Evolutionary conservation across 2,113 vertebrate species (phyloP), one percentile per base, ranked within the genome.

Genomic region (Indicator maculatus): DNA sequence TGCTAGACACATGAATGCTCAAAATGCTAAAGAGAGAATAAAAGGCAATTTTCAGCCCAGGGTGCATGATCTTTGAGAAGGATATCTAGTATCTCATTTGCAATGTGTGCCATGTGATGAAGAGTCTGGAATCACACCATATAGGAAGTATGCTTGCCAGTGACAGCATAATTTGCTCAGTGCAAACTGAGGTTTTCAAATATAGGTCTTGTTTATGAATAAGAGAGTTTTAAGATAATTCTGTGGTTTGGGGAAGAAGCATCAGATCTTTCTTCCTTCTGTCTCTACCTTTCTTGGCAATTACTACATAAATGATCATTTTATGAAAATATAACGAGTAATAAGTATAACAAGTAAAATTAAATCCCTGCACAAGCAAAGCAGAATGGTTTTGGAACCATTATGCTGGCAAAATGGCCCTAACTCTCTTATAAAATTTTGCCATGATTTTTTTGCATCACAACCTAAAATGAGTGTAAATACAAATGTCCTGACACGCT

Each of bases 181-280:
- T 74, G 64, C 19, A 94, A 93, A 93, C 5, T 38, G 69, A 93
- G 59, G 93, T 93, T 93, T 94, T 92, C 31, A 74, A 94, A 87
- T 61, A 28, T 67, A 71, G 44, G 9, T 21, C 27, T 65, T 13
- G 2, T 50, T 33, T 74, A 71, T 53, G 72, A 87, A 74, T 27
- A 14, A 63, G 47, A 47, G 30, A 56, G 33, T 41, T 79, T 47
- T 31, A 38, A 67, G 58, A 47, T 44, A 88, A 65, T 85, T 81
- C n/a, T 60, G 45, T 55, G 41, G 63, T 77, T 79, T 63, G 33
- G 33, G 28, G 23, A 83, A 89, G 33, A 69, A 70, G 26, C 69
- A 53, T 45, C 58, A 71, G 41, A 74, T 33, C 38, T 89, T 95
- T 78, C 58, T 60, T 80, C 23, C 45, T 88, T 88, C 79, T 84